A percentile compares a stretch with the other conserved stretches of the same genome.
Evolutionary conservation across 2,888 invertebrate genomes (phyloP).

Genomic region (Philaethria dido): DNA sequence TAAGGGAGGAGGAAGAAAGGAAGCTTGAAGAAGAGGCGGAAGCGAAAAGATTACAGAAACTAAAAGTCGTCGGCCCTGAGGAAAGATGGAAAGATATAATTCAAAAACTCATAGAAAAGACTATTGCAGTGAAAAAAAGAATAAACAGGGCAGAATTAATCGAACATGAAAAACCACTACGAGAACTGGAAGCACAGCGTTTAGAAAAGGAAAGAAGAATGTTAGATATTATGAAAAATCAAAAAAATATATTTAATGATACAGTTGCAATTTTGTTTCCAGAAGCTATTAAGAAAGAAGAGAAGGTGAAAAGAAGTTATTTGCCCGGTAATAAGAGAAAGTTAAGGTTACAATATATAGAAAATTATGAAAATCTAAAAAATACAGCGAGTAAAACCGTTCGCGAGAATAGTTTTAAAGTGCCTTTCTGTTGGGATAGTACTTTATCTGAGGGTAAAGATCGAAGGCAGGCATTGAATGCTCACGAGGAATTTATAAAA

Average conservation of each 20-base stretch:
- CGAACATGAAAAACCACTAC: constrained; percentile 84
- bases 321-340: constrained; percentile 70
- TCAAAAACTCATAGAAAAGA: constrained; percentile 85
- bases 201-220: constrained; percentile 83
- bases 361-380: constrained; percentile 64
- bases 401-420: constrained; percentile 72
- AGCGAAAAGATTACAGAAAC: constrained; percentile 69
- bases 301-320: constrained; percentile 69
- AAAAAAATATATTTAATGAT: constrained; percentile 86
- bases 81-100: constrained; percentile 86
- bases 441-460: constrained; percentile 80
- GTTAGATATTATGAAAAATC: constrained; percentile 81
- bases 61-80: constrained; percentile 71
- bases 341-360: constrained; percentile 65
- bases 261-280: constrained; percentile 86
- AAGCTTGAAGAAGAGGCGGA: constrained; percentile 79
- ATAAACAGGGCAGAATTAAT: constrained; percentile 84
- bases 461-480: constrained; percentile 75
- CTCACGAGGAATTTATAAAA: constrained; percentile 62
- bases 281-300: constrained; percentile 80
- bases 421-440: constrained; percentile 82
- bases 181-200: constrained; percentile 83
- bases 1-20: constrained; percentile 72
- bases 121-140: constrained; percentile 86
- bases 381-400: constrained; percentile 67